A percentile compares a stretch with the other conserved stretches of the same genome.
Conservation (phyloP, 1,140 invertebrate species). For the Thaumatotibia leucotreta region DNA sequence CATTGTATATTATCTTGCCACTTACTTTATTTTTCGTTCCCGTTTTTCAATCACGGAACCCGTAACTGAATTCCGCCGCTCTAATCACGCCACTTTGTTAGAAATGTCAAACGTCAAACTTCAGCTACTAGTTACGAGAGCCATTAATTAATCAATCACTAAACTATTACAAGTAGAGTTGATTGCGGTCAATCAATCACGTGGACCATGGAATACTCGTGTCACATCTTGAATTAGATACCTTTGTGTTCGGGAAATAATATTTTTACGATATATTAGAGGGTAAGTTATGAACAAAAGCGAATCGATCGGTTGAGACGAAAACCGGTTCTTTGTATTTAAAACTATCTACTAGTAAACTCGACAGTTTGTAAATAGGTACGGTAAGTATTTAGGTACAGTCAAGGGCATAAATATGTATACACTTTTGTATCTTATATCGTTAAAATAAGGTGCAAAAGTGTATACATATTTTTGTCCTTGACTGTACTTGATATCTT, state of each 20-base stretch:
- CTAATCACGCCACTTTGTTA: not conserved
- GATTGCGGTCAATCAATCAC: not conserved
- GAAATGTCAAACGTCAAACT: not conserved
- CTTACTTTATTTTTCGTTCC: no score
- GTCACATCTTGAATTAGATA: not conserved
- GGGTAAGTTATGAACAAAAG: not conserved
- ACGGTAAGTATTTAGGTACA: no score
- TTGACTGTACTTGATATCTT: no score
- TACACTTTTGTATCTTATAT: no score
- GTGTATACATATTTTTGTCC: no score
- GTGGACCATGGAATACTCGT: not conserved
- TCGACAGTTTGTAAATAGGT: no score
- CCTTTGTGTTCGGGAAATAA: not conserved
- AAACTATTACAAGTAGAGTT: not conserved
- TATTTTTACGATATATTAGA: not conserved
- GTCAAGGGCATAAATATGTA: no score
- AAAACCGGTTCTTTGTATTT: no score
- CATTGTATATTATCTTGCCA: no score
- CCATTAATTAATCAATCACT: not conserved
- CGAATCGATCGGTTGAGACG: not conserved
- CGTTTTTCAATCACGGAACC: no score
- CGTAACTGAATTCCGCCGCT: not conserved
- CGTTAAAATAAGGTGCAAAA: no score
- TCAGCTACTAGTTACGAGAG: not conserved
- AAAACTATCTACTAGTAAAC: no score